Conservation (phyloP, 1,140 invertebrate species). For the Heterodera carotae region DNA sequence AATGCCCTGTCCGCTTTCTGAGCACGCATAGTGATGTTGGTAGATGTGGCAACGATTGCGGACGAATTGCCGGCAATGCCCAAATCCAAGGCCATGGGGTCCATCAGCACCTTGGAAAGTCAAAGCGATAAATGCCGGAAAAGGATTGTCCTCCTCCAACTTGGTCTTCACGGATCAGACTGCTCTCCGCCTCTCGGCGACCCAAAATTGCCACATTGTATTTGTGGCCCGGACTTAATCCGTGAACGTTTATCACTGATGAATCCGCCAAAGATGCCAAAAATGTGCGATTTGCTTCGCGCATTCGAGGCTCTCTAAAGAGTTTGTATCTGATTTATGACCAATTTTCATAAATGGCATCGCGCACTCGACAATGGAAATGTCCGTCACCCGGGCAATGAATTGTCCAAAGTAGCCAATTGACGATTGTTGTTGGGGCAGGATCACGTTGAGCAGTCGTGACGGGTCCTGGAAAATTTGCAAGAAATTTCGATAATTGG, state of each 20-base stretch:
- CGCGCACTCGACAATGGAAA: conserved; percentile 52
- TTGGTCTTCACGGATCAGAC: conserved; percentile 59
- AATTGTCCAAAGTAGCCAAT: conserved; percentile 52
- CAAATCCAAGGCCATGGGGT: conserved; percentile 58
- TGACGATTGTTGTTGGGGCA: conserved; percentile 27
- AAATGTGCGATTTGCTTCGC: conserved; percentile 57
- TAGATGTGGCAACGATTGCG: conserved; percentile 41
- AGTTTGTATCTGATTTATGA: too few relatives aligned
- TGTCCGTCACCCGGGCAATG: conserved; percentile 57
- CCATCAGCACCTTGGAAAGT: conserved; percentile 49
- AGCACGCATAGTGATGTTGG: conserved; percentile 57
- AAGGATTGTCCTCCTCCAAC: neutral
- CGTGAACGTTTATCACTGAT: conserved; percentile 56
- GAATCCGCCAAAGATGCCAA: conserved; percentile 44
- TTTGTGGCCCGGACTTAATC: conserved; percentile 57
- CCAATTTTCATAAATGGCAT: conserved; percentile 34
- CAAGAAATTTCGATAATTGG: too few relatives aligned
- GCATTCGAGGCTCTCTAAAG: conserved; percentile 44
- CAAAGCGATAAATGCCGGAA: too few relatives aligned
- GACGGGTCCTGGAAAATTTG: conserved; percentile 45
- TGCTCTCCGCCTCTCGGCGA: conserved; percentile 49
- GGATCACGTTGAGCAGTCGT: conserved; percentile 47
- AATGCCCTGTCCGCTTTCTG: conserved; percentile 52
- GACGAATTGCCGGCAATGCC: conserved; percentile 19
- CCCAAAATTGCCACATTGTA: conserved; percentile 58